Base-by-base conservation (phyloP, 1,140 invertebrate species). In the Lepidurus couesii region DNA sequence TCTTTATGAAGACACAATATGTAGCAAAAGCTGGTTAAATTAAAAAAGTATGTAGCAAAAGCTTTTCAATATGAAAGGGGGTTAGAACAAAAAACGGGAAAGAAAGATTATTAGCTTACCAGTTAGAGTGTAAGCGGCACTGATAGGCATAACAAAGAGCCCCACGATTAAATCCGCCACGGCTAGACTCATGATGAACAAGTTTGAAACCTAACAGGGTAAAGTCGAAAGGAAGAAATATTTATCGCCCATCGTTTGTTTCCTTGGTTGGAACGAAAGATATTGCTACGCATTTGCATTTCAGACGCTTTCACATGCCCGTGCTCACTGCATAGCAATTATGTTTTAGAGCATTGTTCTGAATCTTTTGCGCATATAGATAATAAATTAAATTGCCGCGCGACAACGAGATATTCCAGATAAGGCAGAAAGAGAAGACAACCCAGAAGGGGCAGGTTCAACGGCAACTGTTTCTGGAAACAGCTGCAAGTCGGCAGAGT, bases 161-260 rank as follows among this genome's bases (percentile, higher is more conserved):
- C 89, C 89, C 7, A 90, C 89, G 24, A 89, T 88, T 9, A 90
- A 82, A 84, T 90, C 89, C 7, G 89, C 89, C n/a, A 89, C 84
- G 2, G 90, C 90, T 79, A 90, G 83, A 79, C 87, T 88, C 82
- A 90, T 88, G 79, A 90, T 90, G 82, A 91, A 89, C 87, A 90
- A 89, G 83, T 90, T 91, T 82, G 87, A 88, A 1, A 89, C 88
- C 88, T 89, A 83, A 24, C 84, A 86, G 78, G 79, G 77, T 81
- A 82, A 78, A 53, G 75, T 73, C 77, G 7, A 76, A 24, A 75
- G 21, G 1, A 65, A 65, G 53, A 65, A 65, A 65, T n/a, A 9
- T 65, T 7, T 9, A 7, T 13, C 6, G 53, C 21, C 21, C 6
- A 7, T 13, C 21, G 16, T 21, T 65, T 65, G 53, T 5, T 47